phyloP scores from a whole-genome alignment of 2,113 vertebrate genomes.

The Tapirus terrestris region DNA sequence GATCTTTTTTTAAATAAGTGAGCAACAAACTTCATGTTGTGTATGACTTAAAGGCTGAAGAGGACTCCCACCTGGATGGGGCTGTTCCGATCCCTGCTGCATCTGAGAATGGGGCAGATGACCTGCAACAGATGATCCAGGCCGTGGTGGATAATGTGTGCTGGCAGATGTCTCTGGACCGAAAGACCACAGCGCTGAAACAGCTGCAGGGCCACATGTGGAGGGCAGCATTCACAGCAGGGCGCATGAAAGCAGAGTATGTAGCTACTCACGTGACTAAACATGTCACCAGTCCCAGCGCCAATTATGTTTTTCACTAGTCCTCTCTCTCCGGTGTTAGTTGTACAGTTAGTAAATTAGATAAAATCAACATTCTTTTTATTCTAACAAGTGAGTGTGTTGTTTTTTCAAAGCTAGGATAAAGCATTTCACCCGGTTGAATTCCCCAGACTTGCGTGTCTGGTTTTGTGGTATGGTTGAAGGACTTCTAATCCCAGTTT shows the following conservation, averaged over 20 bases:
- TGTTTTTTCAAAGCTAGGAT: not conserved
- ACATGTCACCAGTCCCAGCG: too few relatives aligned
- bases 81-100: constrained; percentile 90
- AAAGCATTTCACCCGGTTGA: not conserved
- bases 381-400: not conserved
- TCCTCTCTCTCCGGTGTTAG: not conserved
- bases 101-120: constrained; percentile 89
- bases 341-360: not conserved
- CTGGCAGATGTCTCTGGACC: constrained; percentile 98
- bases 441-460: not conserved
- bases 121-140: constrained; percentile 91
- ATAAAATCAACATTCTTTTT: not conserved
- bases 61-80: constrained; percentile 92
- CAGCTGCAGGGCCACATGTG: constrained; percentile 99
- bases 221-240: constrained; percentile 92
- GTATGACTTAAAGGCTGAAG: constrained; percentile 90
- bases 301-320: not conserved
- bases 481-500: not conserved
- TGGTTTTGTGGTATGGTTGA: not conserved
- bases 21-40: not conserved
- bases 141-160: constrained; percentile 93
- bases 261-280: constrained; percentile 79
- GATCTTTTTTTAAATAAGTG: not conserved
- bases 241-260: constrained; percentile 96
- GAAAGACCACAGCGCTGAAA: constrained; percentile 97